A percentile compares a stretch with the other conserved stretches of the same genome.
Evolutionary conservation across 2,797 vertebrate species (phyloP).

Genomic region (Heliangelus exortis): DNA sequence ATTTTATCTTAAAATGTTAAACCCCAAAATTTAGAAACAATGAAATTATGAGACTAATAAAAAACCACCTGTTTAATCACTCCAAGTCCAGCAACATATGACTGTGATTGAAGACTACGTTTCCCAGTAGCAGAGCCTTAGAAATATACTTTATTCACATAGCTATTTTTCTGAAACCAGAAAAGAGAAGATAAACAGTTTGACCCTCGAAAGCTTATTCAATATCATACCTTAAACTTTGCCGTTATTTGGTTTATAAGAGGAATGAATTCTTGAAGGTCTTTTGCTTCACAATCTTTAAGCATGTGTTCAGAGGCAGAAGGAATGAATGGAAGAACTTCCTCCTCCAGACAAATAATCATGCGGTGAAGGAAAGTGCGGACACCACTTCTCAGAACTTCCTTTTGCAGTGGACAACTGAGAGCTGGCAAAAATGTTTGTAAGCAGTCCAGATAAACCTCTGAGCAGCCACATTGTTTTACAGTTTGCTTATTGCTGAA

Average conservation of each 20-base stretch:
- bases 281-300: conserved; percentile 96
- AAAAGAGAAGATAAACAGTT: background rate
- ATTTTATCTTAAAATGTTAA: background rate
- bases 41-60: background rate
- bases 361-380: conserved; percentile 98
- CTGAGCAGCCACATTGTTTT: conserved; percentile 94
- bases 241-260: conserved; percentile 98
- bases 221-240: conserved; percentile 92
- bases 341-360: conserved; percentile 99
- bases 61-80: background rate
- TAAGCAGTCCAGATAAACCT: conserved; percentile 95
- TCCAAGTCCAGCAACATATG: accelerated
- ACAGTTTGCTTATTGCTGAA: conserved; percentile 99
- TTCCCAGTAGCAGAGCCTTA: background rate
- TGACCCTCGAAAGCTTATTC: background rate
- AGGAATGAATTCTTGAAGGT: conserved; percentile 99
- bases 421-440: conserved; percentile 94
- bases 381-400: conserved; percentile 89
- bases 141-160: background rate
- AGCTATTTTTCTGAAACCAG: background rate
- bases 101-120: background rate
- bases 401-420: conserved; percentile 92
- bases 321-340: conserved; percentile 96
- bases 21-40: background rate
- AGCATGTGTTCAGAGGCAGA: conserved; percentile 97